A percentile compares a stretch with the other conserved stretches of the same genome.
These are phyloP conservation scores for Spialia ferax DNA, from an alignment of 2,888 invertebrate species.

Conservation along the genomic window DNA sequence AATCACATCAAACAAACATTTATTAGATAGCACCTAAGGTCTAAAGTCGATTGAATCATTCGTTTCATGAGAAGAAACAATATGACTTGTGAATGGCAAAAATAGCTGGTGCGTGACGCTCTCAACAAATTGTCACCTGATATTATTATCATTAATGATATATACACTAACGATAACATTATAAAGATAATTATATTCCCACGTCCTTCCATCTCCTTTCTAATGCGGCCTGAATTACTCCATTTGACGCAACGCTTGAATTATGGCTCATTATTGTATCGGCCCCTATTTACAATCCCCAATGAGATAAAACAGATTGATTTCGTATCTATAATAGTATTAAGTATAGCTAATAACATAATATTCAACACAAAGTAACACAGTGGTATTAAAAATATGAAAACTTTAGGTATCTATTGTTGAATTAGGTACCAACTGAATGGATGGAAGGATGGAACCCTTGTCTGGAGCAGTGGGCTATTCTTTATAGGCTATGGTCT, in stretches of 20 bases:
- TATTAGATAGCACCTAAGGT: conserved; percentile 3
- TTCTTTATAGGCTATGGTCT: too few relatives aligned
- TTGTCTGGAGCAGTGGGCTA: too few relatives aligned
- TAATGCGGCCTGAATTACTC: conserved; percentile 55
- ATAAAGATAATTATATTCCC: conserved; percentile 49
- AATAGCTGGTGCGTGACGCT: conserved; percentile 63
- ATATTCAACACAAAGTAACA: too few relatives aligned
- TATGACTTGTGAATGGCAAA: conserved; percentile 53
- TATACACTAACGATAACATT: conserved; percentile 45
- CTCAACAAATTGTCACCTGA: conserved; percentile 58
- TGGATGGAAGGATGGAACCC: too few relatives aligned
- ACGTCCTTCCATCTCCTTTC: conserved; percentile 68
- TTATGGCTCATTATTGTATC: conserved; percentile 36
- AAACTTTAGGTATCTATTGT: too few relatives aligned
- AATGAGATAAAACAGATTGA: conserved; percentile 28
- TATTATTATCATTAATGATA: conserved; percentile 34
- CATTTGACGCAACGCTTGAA: conserved; percentile 48
- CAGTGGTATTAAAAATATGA: too few relatives aligned
- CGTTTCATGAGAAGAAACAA: conserved; percentile 12
- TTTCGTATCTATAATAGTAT: not conserved
- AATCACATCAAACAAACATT: not conserved
- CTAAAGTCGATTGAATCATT: not conserved
- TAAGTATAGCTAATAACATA: not conserved
- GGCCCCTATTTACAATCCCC: conserved; percentile 24
- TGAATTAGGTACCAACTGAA: too few relatives aligned